Evolutionary conservation across 2,797 vertebrate species (phyloP), one percentile per base, ranked within the genome.

Genomic region (Protosalanx chinensis): DNA sequence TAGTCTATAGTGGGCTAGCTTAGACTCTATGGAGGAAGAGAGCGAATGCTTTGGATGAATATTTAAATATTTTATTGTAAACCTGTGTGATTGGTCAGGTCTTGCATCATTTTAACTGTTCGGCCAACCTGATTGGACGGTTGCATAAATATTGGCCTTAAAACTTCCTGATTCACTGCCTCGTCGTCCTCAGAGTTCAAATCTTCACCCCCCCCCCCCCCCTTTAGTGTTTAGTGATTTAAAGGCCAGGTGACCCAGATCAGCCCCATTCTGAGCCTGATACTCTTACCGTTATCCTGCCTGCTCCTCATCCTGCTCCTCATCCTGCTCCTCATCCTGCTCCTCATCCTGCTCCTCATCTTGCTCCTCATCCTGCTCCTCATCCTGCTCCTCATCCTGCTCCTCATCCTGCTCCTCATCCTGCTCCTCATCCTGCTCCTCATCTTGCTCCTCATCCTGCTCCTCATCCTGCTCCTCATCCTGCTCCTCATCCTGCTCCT

Each of bases 61-160:
- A 64, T 83, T 76, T 68, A 67, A 46, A 81, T 82, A 63, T 72
- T 66, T 79, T 80, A 78, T 84, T 70, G 20, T 82, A 82, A 85
- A 84, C 76, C 80, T 79, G 68, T 81, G 73, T 75, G 80, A 83
- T 79, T 80, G 73, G 75, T 86, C 85, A 86, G 84, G 81, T 88
- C 76, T 79, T 83, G 79, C 73, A 77, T 83, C 64, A 70, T 79
- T 74, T 80, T 83, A 81, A 82, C 85, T 78, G 74, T 86, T 29
- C 27, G 82, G 83, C 70, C 65, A 74, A 89, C 81, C 81, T 72
- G 76, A 81, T 79, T 67, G 75, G 81, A 81, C 74, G 70, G 78
- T 87, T 82, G 84, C 67, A 63, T 87, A 81, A 85, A 84, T 86
- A 85, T 89, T 90, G 90, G 88, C 88, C 90, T 91, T 90, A 92